Conservation (phyloP, 35 echinoderm and acorn worm species). For the Ptychodera flava region DNA sequence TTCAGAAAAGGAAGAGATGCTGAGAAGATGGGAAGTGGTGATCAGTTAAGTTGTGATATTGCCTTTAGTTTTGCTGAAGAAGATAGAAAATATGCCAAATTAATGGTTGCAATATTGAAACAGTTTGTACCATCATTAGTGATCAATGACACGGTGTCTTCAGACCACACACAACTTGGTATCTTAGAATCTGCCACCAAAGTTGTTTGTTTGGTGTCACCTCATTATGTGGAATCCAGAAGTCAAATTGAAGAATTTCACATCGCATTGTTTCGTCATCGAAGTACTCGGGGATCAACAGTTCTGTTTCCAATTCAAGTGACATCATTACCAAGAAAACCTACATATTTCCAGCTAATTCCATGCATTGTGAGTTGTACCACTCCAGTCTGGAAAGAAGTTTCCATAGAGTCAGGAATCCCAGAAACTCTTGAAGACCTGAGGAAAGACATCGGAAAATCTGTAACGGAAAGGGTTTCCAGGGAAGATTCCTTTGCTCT, state of each 20-base stretch:
- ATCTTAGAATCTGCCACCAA: constrained; percentile 54
- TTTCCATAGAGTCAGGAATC: neutral
- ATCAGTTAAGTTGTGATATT: constrained; percentile 19
- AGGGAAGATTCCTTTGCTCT: neutral
- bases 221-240: constrained; percentile 70
- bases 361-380: constrained; percentile 34
- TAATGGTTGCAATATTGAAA: constrained; percentile 18
- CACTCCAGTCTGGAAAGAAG: constrained; percentile 47
- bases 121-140: constrained; percentile 27
- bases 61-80: constrained; percentile 43
- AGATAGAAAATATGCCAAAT: constrained; percentile 42
- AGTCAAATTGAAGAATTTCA: constrained; percentile 86
- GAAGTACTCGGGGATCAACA: constrained; percentile 8
- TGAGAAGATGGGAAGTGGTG: no score
- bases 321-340: constrained; percentile 54
- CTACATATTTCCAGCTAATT: constrained; percentile 77
- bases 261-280: constrained; percentile 74
- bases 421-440: neutral
- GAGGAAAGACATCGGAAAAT: neutral
- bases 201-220: constrained; percentile 59
- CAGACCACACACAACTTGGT: constrained; percentile 49
- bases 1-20: no score
- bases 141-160: constrained; percentile 8
- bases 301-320: constrained; percentile 65
- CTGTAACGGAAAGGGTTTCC: neutral